Base-by-base conservation (phyloP, 2,113 vertebrate species). In the Spea bombifrons region DNA sequence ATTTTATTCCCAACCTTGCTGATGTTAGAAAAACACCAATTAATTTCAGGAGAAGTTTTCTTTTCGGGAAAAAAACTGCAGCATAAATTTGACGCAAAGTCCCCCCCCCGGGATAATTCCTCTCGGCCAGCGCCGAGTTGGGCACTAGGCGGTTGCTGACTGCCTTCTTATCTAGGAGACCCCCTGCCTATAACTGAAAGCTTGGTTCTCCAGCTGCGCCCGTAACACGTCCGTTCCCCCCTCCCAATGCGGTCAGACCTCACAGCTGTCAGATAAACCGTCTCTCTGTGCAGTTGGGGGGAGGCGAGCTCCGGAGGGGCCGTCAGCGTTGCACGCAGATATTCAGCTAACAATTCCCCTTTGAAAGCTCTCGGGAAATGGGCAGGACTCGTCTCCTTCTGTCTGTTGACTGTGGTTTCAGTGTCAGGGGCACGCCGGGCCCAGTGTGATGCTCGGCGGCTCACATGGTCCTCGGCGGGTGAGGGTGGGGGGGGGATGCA, bases 261-360 rank as follows among this genome's bases (percentile, higher is more conserved):
- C 71, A 80, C 78, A 80, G 78, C 78, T 80, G 78, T 80, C 78
- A 80, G 78, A 80, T 80, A 74, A 80, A 80, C 78, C 53, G 71
- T 74, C 71, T 80, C 78, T 80, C 71, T 80, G 78, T 80, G 78
- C 78, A 59, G 64, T 59, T 53, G 64, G 76, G 78, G 78, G 78
- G 71, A 74, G 65, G 78, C 44, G 78, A 80, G 73, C 78, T 80
- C 71, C 71, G 67, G 64, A 73, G 77, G 64, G 71, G 77, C 71
- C 74, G 78, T 80, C 78, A 80, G 71, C 61, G 30, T 61, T 49
- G 71, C 78, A 80, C 71, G 68, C 65, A 80, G 71, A 80, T 80
- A 80, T 80, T 80, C 78, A 59, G 66, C 64, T 4, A 80, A 0
- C 70, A 77, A 71, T 59, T 49, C 50, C 64, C 55, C 48, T 0